These are phyloP conservation scores for Petaurus breviceps DNA, from an alignment of 2,113 vertebrate genomes.

Conservation along the genomic window DNA sequence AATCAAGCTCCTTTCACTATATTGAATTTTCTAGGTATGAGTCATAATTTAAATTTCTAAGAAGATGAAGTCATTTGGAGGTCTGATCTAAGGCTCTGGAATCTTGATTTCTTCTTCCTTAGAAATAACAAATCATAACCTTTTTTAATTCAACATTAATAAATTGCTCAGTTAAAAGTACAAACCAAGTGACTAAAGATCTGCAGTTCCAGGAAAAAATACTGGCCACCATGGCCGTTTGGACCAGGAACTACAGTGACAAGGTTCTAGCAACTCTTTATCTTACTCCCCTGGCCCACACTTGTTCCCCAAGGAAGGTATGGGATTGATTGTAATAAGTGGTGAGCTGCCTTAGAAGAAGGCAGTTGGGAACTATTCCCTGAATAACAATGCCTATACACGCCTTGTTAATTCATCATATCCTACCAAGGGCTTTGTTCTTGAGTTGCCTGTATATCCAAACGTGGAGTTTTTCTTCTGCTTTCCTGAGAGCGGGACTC, in stretches of 20 bases:
- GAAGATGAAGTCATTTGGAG: conserved; percentile 52
- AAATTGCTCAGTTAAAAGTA: conserved; percentile 22
- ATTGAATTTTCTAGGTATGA: conserved; percentile 48
- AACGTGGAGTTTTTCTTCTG: neutral
- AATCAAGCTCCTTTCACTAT: conserved; percentile 18
- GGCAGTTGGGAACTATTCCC: conserved; percentile 18
- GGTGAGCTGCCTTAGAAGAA: conserved; percentile 47
- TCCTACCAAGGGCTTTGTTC: conserved; percentile 46
- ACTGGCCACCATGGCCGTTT: conserved; percentile 1
- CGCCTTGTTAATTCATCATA: conserved; percentile 14
- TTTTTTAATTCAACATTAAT: conserved; percentile 20
- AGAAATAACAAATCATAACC: conserved; percentile 38
- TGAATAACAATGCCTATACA: conserved; percentile 29
- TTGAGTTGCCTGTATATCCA: conserved; percentile 39
- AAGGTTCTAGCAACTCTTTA: conserved; percentile 35
- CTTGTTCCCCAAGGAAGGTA: conserved; percentile 20
- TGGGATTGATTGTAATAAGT: conserved; percentile 42
- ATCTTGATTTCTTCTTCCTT: neutral
- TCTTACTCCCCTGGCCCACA: conserved; percentile 40
- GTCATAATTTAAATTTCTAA: conserved; percentile 42
- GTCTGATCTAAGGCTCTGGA: conserved; percentile 35
- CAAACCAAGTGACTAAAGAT: conserved; percentile 33
- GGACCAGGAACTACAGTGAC: conserved; percentile 51
- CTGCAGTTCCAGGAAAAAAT: conserved; percentile 51
- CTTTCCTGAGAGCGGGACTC: conserved; percentile 55